Percentiles rank a stretch among this genome's conserved stretches.
Conservation (phyloP, 2,113 vertebrate genomes). For the Sinocyclocheilus maitianheensis region DNA sequence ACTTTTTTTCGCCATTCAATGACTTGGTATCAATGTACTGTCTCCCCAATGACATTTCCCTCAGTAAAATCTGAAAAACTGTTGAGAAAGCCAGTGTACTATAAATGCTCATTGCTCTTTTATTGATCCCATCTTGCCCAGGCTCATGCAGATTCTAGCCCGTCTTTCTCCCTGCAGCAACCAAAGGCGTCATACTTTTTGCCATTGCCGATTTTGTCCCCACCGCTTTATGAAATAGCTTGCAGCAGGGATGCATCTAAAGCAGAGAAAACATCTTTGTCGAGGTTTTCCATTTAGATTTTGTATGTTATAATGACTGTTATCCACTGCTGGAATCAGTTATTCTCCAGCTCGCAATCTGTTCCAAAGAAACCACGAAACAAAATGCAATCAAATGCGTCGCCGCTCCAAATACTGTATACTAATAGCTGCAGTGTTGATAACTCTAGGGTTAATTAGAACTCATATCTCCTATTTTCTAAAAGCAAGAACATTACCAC, state of each 20-base stretch:
- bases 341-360: background rate
- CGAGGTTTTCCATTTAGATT: too few species aligned
- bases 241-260: background rate
- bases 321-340: too few species aligned
- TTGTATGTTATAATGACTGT: too few species aligned
- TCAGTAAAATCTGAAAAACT: conserved; percentile 35
- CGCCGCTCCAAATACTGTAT: background rate
- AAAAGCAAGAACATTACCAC: too few species aligned
- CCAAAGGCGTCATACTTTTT: background rate
- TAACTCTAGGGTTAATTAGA: background rate
- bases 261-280: background rate
- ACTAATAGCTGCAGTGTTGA: background rate
- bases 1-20: conserved; percentile 43
- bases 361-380: background rate
- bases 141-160: conserved; percentile 43
- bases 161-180: background rate
- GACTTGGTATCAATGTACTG: conserved; percentile 40
- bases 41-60: conserved; percentile 43
- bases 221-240: background rate
- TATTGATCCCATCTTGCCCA: conserved; percentile 41
- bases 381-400: background rate
- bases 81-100: conserved; percentile 44
- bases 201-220: background rate
- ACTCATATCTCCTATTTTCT: too few species aligned
- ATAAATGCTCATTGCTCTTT: conserved; percentile 40